Base-by-base conservation (phyloP, 2,113 vertebrate species). In the Cololabis saira region DNA sequence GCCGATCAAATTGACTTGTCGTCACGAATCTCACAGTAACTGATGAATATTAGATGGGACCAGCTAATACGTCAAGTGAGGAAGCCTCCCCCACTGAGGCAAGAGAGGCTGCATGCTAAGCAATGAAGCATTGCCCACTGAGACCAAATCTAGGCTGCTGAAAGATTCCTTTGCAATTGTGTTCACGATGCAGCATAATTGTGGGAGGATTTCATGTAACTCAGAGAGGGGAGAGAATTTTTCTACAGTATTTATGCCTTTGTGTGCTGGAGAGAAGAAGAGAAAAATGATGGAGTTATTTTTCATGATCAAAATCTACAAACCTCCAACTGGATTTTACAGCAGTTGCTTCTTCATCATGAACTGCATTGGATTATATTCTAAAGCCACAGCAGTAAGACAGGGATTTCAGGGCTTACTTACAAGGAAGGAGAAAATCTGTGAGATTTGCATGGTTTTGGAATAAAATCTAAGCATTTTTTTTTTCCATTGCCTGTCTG, bases 21-120 rank as follows among this genome's bases (percentile, higher is more conserved):
- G 50, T 83, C 85, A 77, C 70, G 14, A 83, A 84, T 89, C 83
- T 84, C 83, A 76, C 87, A 81, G 86, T 30, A 58, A 61, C 74
- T 85, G 82, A 90, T 92, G 76, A 92, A 89, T 91, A 90, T 88
- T 90, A 83, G 82, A 91, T 91, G 82, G 70, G 59, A 78, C 65
- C 5, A 27, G 83, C 83, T 87, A 81, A 84, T 77, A 80, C 74
- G 66, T 82, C 40, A 24, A 84, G 73, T 57, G 68, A 81, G 85
- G 87, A 80, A 76, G 75, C 76, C 83, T 12, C 80, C 85, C 80
- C 76, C 64, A n/a, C 77, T 56, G 48, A 65, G 77, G 50, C 61
- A 55, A 17, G 59, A 58, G 69, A 71, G 73, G 83, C 83, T 87
- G 65, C 78, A 71, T 65, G 65, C 82, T 90, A 84, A 81, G 77